Conservation (phyloP, 2,113 vertebrate genomes). For the Columba janthina region DNA sequence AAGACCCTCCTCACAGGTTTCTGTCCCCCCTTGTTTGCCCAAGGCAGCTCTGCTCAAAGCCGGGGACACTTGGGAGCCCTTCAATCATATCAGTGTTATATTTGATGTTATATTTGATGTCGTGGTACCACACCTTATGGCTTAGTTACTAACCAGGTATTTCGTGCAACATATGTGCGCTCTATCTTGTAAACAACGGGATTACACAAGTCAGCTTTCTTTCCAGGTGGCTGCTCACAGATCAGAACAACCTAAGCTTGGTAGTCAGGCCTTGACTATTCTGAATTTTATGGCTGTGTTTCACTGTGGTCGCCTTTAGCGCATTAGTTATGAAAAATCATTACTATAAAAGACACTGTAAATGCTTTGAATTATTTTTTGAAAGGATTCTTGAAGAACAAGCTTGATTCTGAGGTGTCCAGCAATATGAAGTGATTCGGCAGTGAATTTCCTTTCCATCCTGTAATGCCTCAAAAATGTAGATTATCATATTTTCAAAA, state of each 20-base stretch:
- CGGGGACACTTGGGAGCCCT: background rate
- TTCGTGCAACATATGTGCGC: background rate
- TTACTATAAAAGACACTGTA: background rate
- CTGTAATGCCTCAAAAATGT: background rate
- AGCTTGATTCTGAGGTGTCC: background rate
- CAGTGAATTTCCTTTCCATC: background rate
- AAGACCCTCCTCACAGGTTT: background rate
- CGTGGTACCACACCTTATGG: background rate
- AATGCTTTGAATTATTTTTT: background rate
- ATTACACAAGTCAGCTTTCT: background rate
- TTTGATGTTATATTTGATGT: background rate
- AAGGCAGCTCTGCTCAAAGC: background rate
- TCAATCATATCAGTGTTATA: background rate
- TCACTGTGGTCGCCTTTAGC: background rate
- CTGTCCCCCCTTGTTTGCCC: fast-evolving
- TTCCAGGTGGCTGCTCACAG: background rate
- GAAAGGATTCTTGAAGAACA: background rate
- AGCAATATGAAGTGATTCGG: background rate
- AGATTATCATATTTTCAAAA: background rate
- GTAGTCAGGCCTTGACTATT: background rate
- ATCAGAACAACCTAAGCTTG: background rate
- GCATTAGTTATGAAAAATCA: background rate
- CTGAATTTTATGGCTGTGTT: background rate
- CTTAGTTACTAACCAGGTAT: background rate
- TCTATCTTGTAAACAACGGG: background rate